Evolutionary conservation across 92 coral and sea anemone species (phyloP).

Genomic region (Epizoanthus stellaris): DNA sequence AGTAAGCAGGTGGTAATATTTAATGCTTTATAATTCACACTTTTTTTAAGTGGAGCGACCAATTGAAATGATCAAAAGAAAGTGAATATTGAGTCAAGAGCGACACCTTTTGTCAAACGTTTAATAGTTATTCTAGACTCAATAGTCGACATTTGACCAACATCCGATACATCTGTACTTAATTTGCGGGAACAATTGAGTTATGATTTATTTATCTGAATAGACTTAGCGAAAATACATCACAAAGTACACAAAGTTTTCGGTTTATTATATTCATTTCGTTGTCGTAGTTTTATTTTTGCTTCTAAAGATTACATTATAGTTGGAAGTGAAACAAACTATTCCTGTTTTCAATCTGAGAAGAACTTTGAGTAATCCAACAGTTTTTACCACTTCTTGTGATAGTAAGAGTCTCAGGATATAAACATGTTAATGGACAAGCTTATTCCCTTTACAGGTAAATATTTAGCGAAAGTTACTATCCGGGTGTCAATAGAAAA

Average conservation of each 20-base stretch:
- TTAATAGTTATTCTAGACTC: background rate
- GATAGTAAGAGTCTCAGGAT: background rate
- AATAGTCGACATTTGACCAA: background rate
- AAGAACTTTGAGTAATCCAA: too few relatives aligned
- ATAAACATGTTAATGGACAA: background rate
- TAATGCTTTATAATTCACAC: background rate
- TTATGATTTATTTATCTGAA: too few relatives aligned
- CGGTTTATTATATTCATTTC: background rate
- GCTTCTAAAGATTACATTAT: too few relatives aligned
- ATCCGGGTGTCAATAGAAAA: background rate
- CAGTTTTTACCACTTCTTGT: too few relatives aligned
- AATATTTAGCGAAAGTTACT: constrained; percentile 11
- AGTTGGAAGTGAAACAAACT: too few relatives aligned
- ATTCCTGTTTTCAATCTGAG: too few relatives aligned
- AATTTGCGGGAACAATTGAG: constrained; percentile 14
- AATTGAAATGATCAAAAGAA: background rate
- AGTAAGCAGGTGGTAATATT: background rate
- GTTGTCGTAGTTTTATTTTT: too few relatives aligned
- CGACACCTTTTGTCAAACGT: background rate
- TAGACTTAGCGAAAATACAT: constrained; percentile 11
- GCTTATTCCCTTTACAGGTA: background rate
- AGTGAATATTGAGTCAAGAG: background rate
- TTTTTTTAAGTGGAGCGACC: background rate
- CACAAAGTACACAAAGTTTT: background rate
- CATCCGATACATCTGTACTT: constrained; percentile 1